Conservation (phyloP, 1,140 invertebrate species). For the Helicorthomorpha holstii region DNA sequence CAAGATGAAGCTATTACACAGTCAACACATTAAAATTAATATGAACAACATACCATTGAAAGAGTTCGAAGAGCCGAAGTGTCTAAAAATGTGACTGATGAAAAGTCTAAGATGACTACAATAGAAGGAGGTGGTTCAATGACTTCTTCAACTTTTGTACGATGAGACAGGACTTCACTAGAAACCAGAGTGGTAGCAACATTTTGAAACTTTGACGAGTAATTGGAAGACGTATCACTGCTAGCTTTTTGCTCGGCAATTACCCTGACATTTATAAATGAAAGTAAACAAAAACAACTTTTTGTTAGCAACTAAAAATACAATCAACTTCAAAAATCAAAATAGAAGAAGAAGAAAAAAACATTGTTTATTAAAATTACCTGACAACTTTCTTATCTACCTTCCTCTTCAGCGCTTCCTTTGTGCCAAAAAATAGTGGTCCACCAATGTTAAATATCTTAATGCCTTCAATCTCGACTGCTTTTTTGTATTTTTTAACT, state of each 20-base stretch:
- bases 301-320: background rate
- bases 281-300: no score
- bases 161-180: background rate
- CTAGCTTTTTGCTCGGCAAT: no score
- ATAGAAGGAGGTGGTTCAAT: background rate
- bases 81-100: background rate
- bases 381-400: conserved; percentile 22
- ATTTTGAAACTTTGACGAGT: background rate
- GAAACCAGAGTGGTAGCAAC: no score
- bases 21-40: no score
- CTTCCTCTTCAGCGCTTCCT: conserved; percentile 39
- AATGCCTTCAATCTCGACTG: conserved; percentile 42
- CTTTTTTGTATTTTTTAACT: conserved; percentile 43
- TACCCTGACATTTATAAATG: no score
- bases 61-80: background rate
- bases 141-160: background rate
- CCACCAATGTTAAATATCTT: conserved; percentile 61
- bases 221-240: background rate
- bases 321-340: no score
- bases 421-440: conserved; percentile 53
- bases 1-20: no score
- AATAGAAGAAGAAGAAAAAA: no score
- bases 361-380: background rate
- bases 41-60: no score
- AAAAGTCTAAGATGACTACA: background rate